Evolutionary conservation across 2,888 invertebrate genomes (phyloP).

Genomic region (Xestia rhomboidea): DNA sequence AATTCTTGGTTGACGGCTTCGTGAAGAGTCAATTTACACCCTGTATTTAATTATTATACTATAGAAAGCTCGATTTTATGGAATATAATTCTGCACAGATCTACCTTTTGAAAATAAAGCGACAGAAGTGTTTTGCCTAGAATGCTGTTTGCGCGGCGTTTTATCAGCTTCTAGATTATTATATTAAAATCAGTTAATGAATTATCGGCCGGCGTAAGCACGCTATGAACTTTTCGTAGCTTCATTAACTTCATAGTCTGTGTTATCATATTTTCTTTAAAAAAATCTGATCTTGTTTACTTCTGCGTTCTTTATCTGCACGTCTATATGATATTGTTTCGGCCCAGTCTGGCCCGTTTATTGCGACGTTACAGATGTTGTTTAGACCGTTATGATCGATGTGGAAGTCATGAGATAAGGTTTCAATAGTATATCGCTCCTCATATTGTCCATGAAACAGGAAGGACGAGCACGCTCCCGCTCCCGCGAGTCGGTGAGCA

Average conservation of each 20-base stretch:
- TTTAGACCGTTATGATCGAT: background rate
- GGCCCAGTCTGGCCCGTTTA: background rate
- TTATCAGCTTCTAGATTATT: background rate
- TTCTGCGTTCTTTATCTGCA: background rate
- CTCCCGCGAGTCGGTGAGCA: slow-evolving; percentile 66
- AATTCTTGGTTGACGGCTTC: no score
- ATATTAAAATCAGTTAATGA: background rate
- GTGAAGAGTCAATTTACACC: no score
- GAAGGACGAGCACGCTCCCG: slow-evolving; percentile 70
- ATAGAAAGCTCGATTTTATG: no score
- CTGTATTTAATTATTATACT: no score
- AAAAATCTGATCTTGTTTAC: background rate
- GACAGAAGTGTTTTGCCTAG: background rate
- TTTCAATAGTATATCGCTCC: background rate
- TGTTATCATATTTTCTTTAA: background rate
- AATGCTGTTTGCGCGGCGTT: background rate
- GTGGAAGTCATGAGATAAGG: no score
- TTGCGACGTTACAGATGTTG: background rate
- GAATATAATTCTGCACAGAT: no score
- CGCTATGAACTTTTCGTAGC: background rate
- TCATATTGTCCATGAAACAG: slow-evolving; percentile 34
- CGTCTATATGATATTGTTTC: background rate
- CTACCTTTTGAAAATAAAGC: background rate
- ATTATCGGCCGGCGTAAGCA: background rate
- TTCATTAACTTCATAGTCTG: background rate